A percentile compares a stretch with the other conserved stretches of the same genome.
These are phyloP conservation scores for Sinhomidia bicolor DNA, from an alignment of 2,888 invertebrate species.

Conservation along the genomic window DNA sequence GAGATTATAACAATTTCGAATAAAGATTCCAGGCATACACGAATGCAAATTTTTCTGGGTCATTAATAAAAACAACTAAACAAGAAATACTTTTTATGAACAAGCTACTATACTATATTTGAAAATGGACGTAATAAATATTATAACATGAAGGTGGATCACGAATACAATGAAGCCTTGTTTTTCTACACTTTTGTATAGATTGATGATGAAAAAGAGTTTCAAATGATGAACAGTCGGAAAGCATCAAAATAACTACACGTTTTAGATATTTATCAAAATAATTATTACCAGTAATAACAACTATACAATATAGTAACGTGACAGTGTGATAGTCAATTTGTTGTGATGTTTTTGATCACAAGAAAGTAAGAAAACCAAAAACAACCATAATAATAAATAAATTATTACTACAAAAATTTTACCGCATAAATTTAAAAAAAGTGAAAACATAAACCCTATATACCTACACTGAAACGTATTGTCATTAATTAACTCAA, in stretches of 20 bases:
- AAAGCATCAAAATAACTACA: conserved; percentile 29
- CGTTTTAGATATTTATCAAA: not conserved
- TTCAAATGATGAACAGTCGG: not conserved
- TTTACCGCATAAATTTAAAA: no score
- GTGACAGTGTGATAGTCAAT: conserved; percentile 61
- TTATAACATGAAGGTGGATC: conserved; percentile 64
- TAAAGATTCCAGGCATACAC: no score
- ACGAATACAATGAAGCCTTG: conserved; percentile 67
- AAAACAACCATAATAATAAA: not conserved
- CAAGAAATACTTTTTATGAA: no score
- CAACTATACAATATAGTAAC: conserved; percentile 25
- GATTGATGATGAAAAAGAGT: not conserved
- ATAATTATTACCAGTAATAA: conserved; percentile 31
- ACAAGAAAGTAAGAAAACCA: not conserved
- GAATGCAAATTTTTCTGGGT: no score
- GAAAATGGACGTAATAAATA: no score
- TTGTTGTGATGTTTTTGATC: conserved; percentile 52
- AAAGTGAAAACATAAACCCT: not conserved
- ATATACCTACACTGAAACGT: no score
- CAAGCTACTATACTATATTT: no score
- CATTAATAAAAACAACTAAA: no score
- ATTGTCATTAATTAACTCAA: no score
- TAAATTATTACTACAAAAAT: no score
- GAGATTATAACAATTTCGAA: no score
- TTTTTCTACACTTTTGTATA: conserved; percentile 71